Conservation (phyloP, 1,140 invertebrate species). For the Trichogramma pretiosum region DNA sequence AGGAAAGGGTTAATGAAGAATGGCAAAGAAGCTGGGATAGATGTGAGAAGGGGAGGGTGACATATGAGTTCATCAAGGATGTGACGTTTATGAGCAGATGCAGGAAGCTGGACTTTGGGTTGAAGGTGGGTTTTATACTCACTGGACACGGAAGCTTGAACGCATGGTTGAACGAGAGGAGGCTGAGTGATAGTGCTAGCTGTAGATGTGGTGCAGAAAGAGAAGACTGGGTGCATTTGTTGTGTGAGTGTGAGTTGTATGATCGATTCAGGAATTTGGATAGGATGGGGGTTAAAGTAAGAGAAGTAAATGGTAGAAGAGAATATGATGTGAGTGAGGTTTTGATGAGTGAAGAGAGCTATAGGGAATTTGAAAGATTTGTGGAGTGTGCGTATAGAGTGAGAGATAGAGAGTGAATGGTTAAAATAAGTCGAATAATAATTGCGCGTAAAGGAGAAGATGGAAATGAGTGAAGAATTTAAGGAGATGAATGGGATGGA, state of each 20-base stretch:
- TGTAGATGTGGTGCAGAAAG: conserved; percentile 1
- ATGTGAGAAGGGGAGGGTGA: neutral
- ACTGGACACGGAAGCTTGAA: conserved; percentile 21
- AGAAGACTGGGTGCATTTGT: conserved; percentile 13
- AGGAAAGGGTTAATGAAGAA: neutral
- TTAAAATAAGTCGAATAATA: too few species aligned
- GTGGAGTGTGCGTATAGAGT: neutral
- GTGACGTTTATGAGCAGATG: neutral
- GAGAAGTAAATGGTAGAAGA: neutral
- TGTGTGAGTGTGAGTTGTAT: conserved; percentile 10
- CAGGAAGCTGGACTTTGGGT: neutral
- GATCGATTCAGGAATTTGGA: neutral
- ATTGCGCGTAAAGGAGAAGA: too few species aligned
- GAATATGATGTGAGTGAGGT: conserved; percentile 1
- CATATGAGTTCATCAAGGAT: neutral
- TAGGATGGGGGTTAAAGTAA: neutral
- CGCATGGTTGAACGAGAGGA: conserved; percentile 11
- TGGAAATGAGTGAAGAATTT: too few species aligned
- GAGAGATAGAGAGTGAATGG: too few species aligned
- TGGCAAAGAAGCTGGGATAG: conserved; percentile 2
- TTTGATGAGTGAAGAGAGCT: neutral
- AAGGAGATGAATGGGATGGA: too few species aligned
- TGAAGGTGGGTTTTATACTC: conserved; percentile 10
- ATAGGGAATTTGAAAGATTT: too few species aligned
- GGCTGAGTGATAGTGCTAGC: neutral